These are phyloP conservation scores for Cerastoderma edule DNA, from an alignment of 2,888 invertebrate species.

Conservation along the genomic window DNA sequence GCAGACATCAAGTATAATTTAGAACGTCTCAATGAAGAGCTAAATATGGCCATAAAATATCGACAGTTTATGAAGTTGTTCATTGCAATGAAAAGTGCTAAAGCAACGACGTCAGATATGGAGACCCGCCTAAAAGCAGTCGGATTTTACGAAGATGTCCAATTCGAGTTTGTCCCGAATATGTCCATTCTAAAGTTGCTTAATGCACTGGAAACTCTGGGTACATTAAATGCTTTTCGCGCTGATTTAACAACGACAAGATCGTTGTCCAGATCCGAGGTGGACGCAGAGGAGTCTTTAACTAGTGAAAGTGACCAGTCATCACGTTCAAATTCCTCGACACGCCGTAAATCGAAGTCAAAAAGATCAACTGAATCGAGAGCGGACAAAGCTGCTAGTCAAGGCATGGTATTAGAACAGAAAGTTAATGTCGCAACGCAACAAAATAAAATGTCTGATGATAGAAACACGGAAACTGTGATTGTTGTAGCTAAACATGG, in stretches of 20 bases:
- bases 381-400: no score
- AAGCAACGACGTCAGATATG: not conserved
- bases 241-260: not conserved
- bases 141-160: not conserved
- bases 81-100: constrained; percentile 10
- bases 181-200: constrained; percentile 11
- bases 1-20: constrained; percentile 1
- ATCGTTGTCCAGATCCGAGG: not conserved
- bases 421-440: no score
- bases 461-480: not conserved
- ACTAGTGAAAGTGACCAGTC: not conserved
- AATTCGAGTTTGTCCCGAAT: constrained; percentile 12
- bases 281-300: not conserved
- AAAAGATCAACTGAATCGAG: no score
- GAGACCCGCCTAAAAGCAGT: not conserved
- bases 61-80: constrained; percentile 14
- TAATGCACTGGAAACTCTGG: constrained; percentile 14
- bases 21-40: not conserved
- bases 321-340: no score
- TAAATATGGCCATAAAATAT: constrained; percentile 16
- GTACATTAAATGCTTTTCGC: not conserved
- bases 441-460: not conserved
- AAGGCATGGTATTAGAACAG: no score
- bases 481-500: no score
- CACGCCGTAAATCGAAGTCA: no score